A percentile compares a stretch with the other conserved stretches of the same genome.
Evolutionary conservation across 1,140 invertebrate species (phyloP).

Genomic region (Heliconius hermathena): DNA sequence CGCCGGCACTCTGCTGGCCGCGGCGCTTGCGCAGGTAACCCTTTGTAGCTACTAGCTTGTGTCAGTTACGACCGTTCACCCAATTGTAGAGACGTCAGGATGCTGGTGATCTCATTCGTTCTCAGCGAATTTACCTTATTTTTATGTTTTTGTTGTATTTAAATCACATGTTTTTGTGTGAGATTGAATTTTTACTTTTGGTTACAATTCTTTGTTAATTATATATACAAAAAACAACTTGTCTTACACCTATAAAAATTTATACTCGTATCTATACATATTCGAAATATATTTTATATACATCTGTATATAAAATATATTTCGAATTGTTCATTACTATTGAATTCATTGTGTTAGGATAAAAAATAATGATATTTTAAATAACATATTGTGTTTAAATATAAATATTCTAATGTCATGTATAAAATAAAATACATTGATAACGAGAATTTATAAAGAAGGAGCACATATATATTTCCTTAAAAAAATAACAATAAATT

Average conservation of each 20-base stretch:
- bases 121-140: not conserved
- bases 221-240: not conserved
- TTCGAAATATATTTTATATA: too few relatives aligned
- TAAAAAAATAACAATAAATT: not conserved
- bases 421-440: not conserved
- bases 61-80: conserved; percentile 33
- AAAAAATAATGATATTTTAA: not conserved
- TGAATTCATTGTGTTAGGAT: too few relatives aligned
- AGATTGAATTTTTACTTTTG: not conserved
- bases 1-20: conserved; percentile 51
- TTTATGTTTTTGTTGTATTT: not conserved
- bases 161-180: not conserved
- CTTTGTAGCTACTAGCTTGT: conserved; percentile 24
- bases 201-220: not conserved
- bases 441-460: not conserved
- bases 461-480: not conserved
- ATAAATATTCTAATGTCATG: not conserved
- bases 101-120: conserved; percentile 49
- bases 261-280: not conserved
- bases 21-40: conserved; percentile 62
- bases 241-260: too few relatives aligned
- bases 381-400: not conserved
- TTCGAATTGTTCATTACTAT: not conserved
- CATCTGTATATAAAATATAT: not conserved
- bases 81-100: conserved; percentile 38